phyloP scores from a whole-genome alignment of 2,113 vertebrate species.

The Mugil cephalus region DNA sequence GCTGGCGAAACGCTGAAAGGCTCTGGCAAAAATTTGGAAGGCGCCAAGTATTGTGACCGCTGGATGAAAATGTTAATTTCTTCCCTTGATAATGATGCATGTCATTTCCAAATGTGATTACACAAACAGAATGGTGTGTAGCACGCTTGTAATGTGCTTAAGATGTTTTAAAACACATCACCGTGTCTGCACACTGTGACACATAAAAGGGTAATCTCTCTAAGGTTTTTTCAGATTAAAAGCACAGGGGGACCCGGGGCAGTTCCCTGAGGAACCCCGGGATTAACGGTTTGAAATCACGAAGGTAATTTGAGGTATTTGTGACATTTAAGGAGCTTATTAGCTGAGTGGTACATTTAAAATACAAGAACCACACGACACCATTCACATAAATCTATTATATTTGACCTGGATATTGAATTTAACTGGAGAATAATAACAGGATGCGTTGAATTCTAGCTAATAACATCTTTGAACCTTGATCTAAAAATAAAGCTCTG shows the following conservation, averaged over 20 bases:
- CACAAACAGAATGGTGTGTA: slow-evolving; percentile 58
- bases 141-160: slow-evolving; percentile 72
- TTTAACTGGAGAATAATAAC: no score
- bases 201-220: slow-evolving; percentile 19
- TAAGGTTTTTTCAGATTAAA: slow-evolving; percentile 32
- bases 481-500: no score
- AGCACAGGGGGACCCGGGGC: slow-evolving; percentile 28
- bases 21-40: slow-evolving; percentile 47
- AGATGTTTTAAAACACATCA: slow-evolving; percentile 65
- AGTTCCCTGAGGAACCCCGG: slow-evolving; percentile 50
- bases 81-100: slow-evolving; percentile 67
- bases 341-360: neutral
- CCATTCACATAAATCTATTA: no score
- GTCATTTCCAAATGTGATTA: slow-evolving; percentile 75
- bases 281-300: slow-evolving; percentile 25
- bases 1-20: slow-evolving; percentile 14
- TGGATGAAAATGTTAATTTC: slow-evolving; percentile 70
- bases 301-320: slow-evolving; percentile 15
- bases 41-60: slow-evolving; percentile 55
- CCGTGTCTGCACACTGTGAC: slow-evolving; percentile 41
- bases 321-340: slow-evolving; percentile 23
- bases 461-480: no score
- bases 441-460: no score
- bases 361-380: neutral
- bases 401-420: no score